Evolutionary conservation across 2,888 invertebrate species (phyloP).

Genomic region (Zygaena filipendulae): DNA sequence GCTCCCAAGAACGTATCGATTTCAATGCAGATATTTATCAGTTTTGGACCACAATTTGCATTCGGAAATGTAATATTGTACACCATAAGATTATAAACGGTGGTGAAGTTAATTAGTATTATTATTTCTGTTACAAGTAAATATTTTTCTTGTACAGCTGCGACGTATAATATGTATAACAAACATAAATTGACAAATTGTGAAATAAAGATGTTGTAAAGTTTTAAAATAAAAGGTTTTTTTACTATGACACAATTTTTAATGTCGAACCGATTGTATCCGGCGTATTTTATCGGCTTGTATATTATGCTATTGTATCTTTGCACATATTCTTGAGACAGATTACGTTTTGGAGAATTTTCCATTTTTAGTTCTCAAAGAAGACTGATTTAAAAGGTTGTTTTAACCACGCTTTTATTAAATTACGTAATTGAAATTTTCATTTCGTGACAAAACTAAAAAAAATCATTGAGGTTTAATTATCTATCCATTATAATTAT

Average conservation of each 20-base stretch:
- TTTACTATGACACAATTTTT: constrained; percentile 25
- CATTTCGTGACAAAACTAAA: too few relatives aligned
- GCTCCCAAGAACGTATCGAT: constrained; percentile 35
- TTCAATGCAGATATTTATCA: constrained; percentile 28
- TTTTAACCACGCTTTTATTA: too few relatives aligned
- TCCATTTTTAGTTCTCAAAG: too few relatives aligned
- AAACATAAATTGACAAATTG: constrained; percentile 18
- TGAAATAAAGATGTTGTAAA: constrained; percentile 22
- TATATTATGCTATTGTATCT: constrained; percentile 20
- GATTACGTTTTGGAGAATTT: too few relatives aligned
- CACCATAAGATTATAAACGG: constrained; percentile 24
- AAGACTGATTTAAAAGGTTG: too few relatives aligned
- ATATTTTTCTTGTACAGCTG: constrained; percentile 18
- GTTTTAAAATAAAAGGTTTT: constrained; percentile 18
- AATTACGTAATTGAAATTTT: too few relatives aligned
- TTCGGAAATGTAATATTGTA: constrained; percentile 28
- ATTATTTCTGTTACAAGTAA: constrained; percentile 27
- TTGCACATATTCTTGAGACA: constrained; percentile 24
- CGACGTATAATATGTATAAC: constrained; percentile 23
- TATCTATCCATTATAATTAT: too few relatives aligned
- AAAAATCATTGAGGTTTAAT: too few relatives aligned
- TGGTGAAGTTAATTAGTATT: constrained; percentile 22
- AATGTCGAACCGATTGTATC: constrained; percentile 31
- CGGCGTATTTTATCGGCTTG: constrained; percentile 22
- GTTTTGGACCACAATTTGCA: constrained; percentile 20